Evolutionary conservation across 2,888 invertebrate species (phyloP).

Genomic region (Pseudococcus longispinus): DNA sequence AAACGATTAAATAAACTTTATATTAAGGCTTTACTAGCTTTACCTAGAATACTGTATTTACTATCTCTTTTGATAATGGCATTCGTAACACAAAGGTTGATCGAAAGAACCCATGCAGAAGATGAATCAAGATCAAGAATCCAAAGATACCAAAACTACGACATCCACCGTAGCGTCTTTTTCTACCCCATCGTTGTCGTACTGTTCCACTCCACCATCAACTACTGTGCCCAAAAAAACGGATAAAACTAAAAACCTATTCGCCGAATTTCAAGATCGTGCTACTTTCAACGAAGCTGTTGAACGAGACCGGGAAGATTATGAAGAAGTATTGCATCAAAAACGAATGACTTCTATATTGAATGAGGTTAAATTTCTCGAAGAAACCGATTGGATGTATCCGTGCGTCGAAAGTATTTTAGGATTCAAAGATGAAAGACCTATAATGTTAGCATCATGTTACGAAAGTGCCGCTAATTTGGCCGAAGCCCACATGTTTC

Average conservation of each 20-base stretch:
- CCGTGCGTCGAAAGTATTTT: conserved; percentile 48
- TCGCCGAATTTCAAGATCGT: conserved; percentile 46
- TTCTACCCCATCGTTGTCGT: conserved; percentile 38
- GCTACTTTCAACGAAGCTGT: conserved; percentile 50
- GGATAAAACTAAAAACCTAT: conserved; percentile 16
- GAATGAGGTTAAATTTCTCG: conserved; percentile 49
- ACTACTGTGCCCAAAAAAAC: not conserved
- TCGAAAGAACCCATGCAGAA: not conserved
- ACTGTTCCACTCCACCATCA: conserved; percentile 12
- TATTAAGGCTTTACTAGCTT: no score
- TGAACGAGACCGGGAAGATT: conserved; percentile 51
- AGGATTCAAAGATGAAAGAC: conserved; percentile 53
- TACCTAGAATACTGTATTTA: no score
- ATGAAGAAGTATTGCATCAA: conserved; percentile 46
- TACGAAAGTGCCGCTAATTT: conserved; percentile 53
- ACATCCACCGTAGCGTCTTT: conserved; percentile 65
- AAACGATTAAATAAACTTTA: no score
- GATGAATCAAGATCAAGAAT: conserved; percentile 75
- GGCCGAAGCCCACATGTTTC: conserved; percentile 52
- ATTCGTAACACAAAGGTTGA: not conserved
- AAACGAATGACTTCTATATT: conserved; percentile 48
- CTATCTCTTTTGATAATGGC: not conserved
- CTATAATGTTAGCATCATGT: conserved; percentile 35
- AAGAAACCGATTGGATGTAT: conserved; percentile 55
- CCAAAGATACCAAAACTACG: conserved; percentile 93